Conservation (phyloP, 2,797 vertebrate species). For the Paramormyrops hopkinsi region DNA sequence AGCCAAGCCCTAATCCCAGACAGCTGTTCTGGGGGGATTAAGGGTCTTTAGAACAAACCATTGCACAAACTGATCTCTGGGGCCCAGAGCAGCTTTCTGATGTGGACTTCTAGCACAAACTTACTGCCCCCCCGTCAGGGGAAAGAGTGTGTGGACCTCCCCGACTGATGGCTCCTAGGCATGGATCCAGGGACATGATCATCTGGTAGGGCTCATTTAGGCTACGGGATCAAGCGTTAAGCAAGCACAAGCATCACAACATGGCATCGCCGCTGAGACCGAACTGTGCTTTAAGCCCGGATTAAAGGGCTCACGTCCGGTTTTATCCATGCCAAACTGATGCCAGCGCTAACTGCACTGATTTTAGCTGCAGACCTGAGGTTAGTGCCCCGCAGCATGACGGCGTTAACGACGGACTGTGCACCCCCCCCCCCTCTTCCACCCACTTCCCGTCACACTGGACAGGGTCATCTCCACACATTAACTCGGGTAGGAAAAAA, state of each 20-base stretch:
- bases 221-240: background rate
- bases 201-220: background rate
- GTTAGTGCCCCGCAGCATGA: background rate
- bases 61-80: constrained; percentile 36
- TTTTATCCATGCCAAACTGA: background rate
- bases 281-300: background rate
- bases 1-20: constrained; percentile 54
- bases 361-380: background rate
- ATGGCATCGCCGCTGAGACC: background rate
- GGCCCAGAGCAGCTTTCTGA: constrained; percentile 37
- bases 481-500: constrained; percentile 42
- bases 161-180: background rate
- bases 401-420: background rate
- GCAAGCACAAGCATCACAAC: background rate
- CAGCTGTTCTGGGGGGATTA: constrained; percentile 67
- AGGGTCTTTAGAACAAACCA: constrained; percentile 64
- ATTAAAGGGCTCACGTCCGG: background rate
- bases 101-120: background rate
- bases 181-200: background rate
- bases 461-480: constrained; percentile 54
- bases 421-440: background rate
- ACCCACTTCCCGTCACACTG: constrained; percentile 26
- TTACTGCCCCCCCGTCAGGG: background rate
- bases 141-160: background rate
- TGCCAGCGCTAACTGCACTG: background rate